Conservation (phyloP, 2,797 vertebrate species). For the Poecilia gillii region DNA sequence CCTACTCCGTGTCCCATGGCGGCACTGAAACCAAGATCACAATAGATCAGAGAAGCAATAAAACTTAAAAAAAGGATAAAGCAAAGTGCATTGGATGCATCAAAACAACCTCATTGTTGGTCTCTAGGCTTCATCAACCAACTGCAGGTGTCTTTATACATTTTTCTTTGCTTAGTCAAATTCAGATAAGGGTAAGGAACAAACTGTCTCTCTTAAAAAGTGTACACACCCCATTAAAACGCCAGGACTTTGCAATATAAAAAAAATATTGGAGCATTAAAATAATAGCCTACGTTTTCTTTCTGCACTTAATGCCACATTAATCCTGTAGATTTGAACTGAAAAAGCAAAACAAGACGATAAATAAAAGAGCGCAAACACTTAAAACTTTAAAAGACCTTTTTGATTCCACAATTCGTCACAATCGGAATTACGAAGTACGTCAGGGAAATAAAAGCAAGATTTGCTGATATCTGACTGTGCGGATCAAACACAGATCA, state of each 20-base stretch:
- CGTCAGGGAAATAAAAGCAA: neutral
- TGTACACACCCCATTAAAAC: neutral
- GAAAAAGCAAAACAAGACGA: neutral
- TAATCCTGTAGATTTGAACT: neutral
- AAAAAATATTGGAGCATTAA: neutral
- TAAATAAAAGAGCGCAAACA: neutral
- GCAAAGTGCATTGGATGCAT: neutral
- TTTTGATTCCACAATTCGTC: neutral
- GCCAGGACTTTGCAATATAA: neutral
- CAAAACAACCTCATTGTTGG: neutral
- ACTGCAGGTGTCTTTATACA: neutral
- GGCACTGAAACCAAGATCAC: slow-evolving; percentile 63
- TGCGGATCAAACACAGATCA: neutral
- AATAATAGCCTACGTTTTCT: neutral
- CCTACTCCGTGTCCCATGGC: slow-evolving; percentile 82
- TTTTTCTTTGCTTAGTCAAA: neutral
- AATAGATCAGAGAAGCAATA: slow-evolving; percentile 10
- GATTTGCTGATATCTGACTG: neutral
- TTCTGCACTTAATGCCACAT: neutral
- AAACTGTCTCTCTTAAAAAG: neutral
- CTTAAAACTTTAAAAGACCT: too few relatives aligned
- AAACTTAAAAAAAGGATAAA: too few relatives aligned
- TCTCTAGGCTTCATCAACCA: neutral
- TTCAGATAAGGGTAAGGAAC: neutral
- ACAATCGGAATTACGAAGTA: neutral